phyloP scores from a whole-genome alignment of 2,113 vertebrate genomes.

The Erythrolamprus reginae region DNA sequence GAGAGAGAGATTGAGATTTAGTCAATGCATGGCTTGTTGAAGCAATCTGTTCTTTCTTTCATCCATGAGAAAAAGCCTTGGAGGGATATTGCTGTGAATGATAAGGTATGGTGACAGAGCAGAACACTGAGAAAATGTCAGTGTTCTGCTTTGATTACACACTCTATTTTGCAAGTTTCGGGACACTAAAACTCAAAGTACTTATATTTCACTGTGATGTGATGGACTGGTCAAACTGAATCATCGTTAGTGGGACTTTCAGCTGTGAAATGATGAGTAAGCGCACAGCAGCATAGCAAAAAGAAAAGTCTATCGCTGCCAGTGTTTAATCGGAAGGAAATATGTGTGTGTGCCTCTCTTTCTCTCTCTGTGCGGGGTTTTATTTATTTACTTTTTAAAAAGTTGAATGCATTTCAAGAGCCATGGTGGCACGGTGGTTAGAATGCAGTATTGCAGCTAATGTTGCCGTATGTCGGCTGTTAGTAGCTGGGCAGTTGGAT shows the following conservation, averaged over 20 bases:
- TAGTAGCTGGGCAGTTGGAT: no score
- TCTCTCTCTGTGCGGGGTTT: background rate
- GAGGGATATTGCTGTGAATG: constrained; percentile 18
- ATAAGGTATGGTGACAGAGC: constrained; percentile 13
- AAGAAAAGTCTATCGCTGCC: background rate
- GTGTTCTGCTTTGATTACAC: constrained; percentile 24
- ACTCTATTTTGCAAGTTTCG: constrained; percentile 19
- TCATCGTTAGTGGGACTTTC: background rate
- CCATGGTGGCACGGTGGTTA: no score
- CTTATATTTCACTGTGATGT: background rate
- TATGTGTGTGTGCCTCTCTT: background rate
- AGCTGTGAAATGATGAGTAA: constrained; percentile 27
- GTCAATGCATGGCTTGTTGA: background rate
- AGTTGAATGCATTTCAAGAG: background rate
- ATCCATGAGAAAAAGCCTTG: constrained; percentile 10
- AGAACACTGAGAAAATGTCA: constrained; percentile 19
- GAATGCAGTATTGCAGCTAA: no score
- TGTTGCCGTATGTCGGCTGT: no score
- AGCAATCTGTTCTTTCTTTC: constrained; percentile 29
- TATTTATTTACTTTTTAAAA: background rate
- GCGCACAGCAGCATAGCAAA: background rate
- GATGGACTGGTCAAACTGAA: background rate
- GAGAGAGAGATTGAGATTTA: background rate
- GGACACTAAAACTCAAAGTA: constrained; percentile 9
- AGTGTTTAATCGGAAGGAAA: constrained; percentile 5